Conservation (phyloP, 1,140 invertebrate genomes). For the Tetramorium simillimum region DNA sequence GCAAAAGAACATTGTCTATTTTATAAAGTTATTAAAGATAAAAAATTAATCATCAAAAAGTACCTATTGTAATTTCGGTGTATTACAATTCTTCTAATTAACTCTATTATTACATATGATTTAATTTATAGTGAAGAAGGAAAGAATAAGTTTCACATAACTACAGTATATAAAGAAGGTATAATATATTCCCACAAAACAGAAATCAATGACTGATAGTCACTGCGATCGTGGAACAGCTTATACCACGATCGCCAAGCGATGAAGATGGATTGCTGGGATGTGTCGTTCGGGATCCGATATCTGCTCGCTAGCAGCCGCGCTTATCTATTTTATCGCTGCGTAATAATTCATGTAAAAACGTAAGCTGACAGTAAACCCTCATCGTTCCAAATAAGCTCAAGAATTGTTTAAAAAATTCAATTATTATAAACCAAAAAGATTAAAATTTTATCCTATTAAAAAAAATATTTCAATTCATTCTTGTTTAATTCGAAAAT, state of each 20-base stretch:
- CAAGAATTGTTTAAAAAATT: not conserved
- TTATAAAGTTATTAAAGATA: not conserved
- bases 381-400: conserved; percentile 2
- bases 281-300: not conserved
- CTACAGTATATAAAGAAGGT: not conserved
- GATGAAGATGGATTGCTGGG: conserved; percentile 71
- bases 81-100: not conserved
- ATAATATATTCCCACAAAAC: conserved; percentile 51
- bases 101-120: not conserved
- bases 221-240: conserved; percentile 24
- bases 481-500: not conserved
- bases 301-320: conserved; percentile 23
- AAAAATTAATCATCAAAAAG: not conserved
- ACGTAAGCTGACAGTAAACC: conserved; percentile 47
- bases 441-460: not conserved
- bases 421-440: not conserved
- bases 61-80: not conserved
- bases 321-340: conserved; percentile 57
- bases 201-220: conserved; percentile 69
- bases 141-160: not conserved
- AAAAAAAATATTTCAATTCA: not conserved
- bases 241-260: conserved; percentile 56
- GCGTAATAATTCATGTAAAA: conserved; percentile 63
- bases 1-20: not conserved
- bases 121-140: not conserved